Base-by-base conservation (phyloP, 2,113 vertebrate genomes). In the Symphodus melops region DNA sequence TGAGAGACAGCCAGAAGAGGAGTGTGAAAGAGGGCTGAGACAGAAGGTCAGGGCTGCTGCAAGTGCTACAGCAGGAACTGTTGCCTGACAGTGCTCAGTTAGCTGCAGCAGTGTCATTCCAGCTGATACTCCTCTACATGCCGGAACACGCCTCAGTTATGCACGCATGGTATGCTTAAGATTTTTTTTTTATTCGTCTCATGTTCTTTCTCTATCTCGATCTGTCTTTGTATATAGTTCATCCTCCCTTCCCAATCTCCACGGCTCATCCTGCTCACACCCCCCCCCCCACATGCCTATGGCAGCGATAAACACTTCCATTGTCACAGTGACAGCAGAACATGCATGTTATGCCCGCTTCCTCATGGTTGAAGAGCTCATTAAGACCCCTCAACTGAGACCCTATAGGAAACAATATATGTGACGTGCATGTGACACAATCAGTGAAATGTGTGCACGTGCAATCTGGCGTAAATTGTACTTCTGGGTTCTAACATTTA, bases 361-460 rank as follows among this genome's bases (percentile, higher is more conserved):
- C 85, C 86, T 79, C 87, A 69, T 83, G 86, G 83, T 84, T 88
- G 86, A 87, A 82, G 89, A 92, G 81, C 88, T 90, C 89, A 93
- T 95, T 94, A 93, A 6, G 64, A 60, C 75, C 75, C 57, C 86
- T 88, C 87, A 90, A 88, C 84, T 62, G 86, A 84, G 84, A 82
- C 69, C 86, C 85, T 86, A 90, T 88, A 83, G 74, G 82, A 76
- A 84, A 65, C 86, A 86, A 85, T 78, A 59, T 64, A 70, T 74
- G 72, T 86, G 83, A 86, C 86, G 84, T 66, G 68, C 79, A 71
- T 82, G 28, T 72, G 84, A 79, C 72, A 77, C 64, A 75, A 56
- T 70, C 59, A 68, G 58, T 59, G 75, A 81, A 87, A 91, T 85
- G 63, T 79, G 86, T 88, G 78, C 75, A 84, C 76, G 82, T 81